Conservation (phyloP, 2,113 vertebrate species). For the Pholis gunnellus region DNA sequence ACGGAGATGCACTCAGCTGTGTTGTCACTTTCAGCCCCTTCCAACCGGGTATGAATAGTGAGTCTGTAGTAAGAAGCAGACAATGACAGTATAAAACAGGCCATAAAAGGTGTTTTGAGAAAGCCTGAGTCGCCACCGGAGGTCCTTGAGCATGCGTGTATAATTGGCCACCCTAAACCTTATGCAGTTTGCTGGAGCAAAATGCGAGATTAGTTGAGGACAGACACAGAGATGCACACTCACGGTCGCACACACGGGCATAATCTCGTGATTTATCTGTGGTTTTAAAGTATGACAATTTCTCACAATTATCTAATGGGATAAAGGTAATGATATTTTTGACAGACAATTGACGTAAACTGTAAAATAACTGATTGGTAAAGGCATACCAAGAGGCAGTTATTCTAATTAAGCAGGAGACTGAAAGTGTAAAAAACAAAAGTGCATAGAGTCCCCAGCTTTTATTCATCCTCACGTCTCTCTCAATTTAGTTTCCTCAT, state of each 20-base stretch:
- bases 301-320: neutral
- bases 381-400: no score
- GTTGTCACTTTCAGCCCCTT: no score
- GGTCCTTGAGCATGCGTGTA: neutral
- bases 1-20: no score
- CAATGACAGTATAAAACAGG: no score
- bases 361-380: no score
- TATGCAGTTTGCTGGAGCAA: neutral
- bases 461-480: conserved; percentile 11
- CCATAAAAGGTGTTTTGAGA: neutral
- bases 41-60: no score
- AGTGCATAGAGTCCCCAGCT: conserved; percentile 12
- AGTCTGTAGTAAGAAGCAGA: no score
- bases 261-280: neutral
- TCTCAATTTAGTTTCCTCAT: conserved; percentile 24
- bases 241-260: neutral
- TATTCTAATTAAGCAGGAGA: neutral
- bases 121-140: neutral
- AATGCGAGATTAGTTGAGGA: neutral
- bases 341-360: neutral
- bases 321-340: neutral
- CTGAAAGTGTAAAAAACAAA: neutral
- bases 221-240: neutral
- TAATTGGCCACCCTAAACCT: neutral
- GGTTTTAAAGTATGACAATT: neutral